Evolutionary conservation across 2,113 vertebrate species (phyloP).

Genomic region (Periophthalmus modestus): DNA sequence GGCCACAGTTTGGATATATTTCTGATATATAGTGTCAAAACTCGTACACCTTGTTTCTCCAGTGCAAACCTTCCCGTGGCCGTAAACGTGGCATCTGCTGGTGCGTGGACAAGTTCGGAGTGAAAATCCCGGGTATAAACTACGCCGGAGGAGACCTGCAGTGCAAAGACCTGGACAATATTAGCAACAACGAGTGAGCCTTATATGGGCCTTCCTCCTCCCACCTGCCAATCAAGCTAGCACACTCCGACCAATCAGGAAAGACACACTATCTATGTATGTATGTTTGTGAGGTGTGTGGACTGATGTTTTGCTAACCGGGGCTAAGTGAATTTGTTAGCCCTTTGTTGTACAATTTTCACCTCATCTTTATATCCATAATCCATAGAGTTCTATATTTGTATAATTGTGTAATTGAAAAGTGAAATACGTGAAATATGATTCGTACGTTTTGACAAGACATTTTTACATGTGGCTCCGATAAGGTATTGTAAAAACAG

Average conservation of each 20-base stretch:
- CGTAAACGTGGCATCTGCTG: slow-evolving; percentile 94
- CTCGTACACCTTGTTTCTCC: background rate
- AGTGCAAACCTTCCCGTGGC: slow-evolving; percentile 96
- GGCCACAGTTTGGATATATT: no score
- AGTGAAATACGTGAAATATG: background rate
- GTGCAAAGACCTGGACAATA: slow-evolving; percentile 86
- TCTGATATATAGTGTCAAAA: no score
- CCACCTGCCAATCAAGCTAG: slow-evolving; percentile 61
- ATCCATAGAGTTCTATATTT: slow-evolving; percentile 55
- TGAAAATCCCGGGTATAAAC: slow-evolving; percentile 88
- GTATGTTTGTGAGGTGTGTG: slow-evolving; percentile 45
- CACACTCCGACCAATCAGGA: slow-evolving; percentile 57
- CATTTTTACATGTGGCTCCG: slow-evolving; percentile 57
- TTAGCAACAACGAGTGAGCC: slow-evolving; percentile 83
- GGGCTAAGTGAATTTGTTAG: slow-evolving; percentile 33
- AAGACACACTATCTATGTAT: slow-evolving; percentile 39
- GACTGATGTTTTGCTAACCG: slow-evolving; percentile 32
- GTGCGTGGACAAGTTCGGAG: slow-evolving; percentile 94
- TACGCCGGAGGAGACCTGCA: slow-evolving; percentile 87
- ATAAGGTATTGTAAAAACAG: background rate
- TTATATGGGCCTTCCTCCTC: slow-evolving; percentile 6
- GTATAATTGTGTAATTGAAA: slow-evolving; percentile 48
- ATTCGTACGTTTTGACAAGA: slow-evolving; percentile 40
- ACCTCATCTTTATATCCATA: slow-evolving; percentile 53
- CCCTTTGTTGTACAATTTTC: slow-evolving; percentile 34